Base-by-base conservation (phyloP, 2,113 vertebrate genomes). In the Ascaphus truei region DNA sequence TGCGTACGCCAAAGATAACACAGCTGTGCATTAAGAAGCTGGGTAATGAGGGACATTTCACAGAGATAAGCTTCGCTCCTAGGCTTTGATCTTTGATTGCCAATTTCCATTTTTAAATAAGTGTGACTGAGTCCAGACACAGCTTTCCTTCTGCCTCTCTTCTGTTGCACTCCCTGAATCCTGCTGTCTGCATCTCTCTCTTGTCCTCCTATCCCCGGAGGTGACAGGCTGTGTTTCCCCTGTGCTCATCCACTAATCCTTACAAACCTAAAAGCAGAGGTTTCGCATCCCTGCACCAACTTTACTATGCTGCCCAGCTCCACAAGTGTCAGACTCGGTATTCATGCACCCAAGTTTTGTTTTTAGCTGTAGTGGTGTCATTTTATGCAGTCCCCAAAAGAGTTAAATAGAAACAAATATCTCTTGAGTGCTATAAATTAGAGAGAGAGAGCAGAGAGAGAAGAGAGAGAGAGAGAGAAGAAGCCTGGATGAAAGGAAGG, bases 81-180 rank as follows among this genome's bases (percentile, higher is more conserved):
- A 41, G 36, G 50, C 62, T 65, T 64, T 64, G 31, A 64, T 64
- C 47, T 64, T 11, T 52, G 33, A 64, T 64, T 64, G 48, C 62
- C 62, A 64, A 64, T 64, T 64, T 64, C 62, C 62, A 64, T 64
- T 64, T 64, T 52, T 64, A 64, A 64, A 64, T 64, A 64, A 52
- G 22, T 52, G 62, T 64, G 62, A 64, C 45, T 22, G 61, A 31
- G 4, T 16, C 5, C 30, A 50, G 61, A 48, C 22, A 18, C 39
- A 16, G 10, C 2, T 31, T 39, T 27, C 62, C 5, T 30, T 5
- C 47, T 29, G 41, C 41, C 6, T 16, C 39, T 15, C 16, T 45
- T 45, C 7, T 45, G 7, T 10, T 20, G 5, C n/a, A 45, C 5
- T 20, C 1, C 9, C 9, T 13, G n/a, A 18, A 45, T 3, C 20